Evolutionary conservation across 2,113 vertebrate genomes (phyloP).

Genomic region (Elgaria multicarinata): DNA sequence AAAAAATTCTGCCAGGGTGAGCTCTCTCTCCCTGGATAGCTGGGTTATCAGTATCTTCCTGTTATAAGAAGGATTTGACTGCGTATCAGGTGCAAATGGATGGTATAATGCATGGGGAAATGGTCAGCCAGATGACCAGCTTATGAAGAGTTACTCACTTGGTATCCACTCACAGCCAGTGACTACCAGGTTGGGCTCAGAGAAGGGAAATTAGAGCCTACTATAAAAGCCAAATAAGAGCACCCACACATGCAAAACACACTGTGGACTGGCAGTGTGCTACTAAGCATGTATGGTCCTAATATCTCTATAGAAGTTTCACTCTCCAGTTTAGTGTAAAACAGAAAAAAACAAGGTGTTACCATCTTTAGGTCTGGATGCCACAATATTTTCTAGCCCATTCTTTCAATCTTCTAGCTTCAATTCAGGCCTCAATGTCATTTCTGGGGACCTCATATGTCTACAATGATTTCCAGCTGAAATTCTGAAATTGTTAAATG

Average conservation of each 20-base stretch:
- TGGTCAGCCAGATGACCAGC: background rate
- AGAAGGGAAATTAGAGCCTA: background rate
- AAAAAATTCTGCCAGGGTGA: background rate
- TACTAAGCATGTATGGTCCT: background rate
- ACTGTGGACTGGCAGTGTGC: background rate
- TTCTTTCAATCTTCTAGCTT: background rate
- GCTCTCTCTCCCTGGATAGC: background rate
- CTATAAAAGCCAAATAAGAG: background rate
- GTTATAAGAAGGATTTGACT: too few species aligned
- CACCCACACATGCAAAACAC: background rate
- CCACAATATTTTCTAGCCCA: background rate
- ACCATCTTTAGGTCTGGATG: background rate
- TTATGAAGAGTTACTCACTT: background rate
- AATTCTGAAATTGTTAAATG: background rate
- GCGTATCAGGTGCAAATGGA: background rate
- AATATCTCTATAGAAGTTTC: background rate
- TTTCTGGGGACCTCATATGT: background rate
- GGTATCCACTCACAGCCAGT: background rate
- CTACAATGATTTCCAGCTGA: background rate
- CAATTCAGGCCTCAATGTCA: background rate
- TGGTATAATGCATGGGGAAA: background rate
- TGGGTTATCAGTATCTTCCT: background rate
- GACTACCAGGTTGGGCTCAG: background rate
- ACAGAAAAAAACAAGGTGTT: background rate
- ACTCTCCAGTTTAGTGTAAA: conserved; percentile 9